Conservation (phyloP, 1,140 invertebrate genomes). For the Meteorus sp. region DNA sequence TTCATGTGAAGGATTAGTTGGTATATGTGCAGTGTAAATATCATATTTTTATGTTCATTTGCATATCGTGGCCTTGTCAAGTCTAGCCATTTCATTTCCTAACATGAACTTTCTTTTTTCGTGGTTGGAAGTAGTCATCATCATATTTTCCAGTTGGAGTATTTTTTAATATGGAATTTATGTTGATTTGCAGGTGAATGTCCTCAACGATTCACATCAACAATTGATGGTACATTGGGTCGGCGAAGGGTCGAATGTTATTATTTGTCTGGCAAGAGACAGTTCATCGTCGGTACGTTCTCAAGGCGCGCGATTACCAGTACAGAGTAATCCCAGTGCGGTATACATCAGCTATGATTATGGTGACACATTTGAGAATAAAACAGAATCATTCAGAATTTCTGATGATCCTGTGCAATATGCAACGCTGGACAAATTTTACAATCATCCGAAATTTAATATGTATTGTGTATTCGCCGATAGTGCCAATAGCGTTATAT, state of each 20-base stretch:
- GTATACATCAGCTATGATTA: constrained; percentile 87
- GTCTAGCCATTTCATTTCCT: too few relatives aligned
- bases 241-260: constrained; percentile 80
- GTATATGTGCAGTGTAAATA: too few relatives aligned
- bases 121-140: neutral
- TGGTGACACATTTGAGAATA: constrained; percentile 76
- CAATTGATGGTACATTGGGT: constrained; percentile 90
- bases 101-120: constrained; percentile 18
- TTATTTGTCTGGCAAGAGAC: constrained; percentile 82
- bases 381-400: constrained; percentile 69
- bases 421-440: constrained; percentile 79
- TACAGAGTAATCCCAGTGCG: constrained; percentile 64
- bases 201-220: constrained; percentile 81
- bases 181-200: constrained; percentile 63
- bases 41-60: too few relatives aligned
- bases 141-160: constrained; percentile 9
- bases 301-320: constrained; percentile 42
- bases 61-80: too few relatives aligned
- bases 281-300: constrained; percentile 54
- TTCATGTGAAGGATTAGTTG: neutral
- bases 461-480: constrained; percentile 83
- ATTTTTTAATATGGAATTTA: too few relatives aligned
- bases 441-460: constrained; percentile 77
- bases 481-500: constrained; percentile 74
- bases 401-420: constrained; percentile 59